Conservation (phyloP, 2,113 vertebrate genomes). For the Odobenus rosmarus region DNA sequence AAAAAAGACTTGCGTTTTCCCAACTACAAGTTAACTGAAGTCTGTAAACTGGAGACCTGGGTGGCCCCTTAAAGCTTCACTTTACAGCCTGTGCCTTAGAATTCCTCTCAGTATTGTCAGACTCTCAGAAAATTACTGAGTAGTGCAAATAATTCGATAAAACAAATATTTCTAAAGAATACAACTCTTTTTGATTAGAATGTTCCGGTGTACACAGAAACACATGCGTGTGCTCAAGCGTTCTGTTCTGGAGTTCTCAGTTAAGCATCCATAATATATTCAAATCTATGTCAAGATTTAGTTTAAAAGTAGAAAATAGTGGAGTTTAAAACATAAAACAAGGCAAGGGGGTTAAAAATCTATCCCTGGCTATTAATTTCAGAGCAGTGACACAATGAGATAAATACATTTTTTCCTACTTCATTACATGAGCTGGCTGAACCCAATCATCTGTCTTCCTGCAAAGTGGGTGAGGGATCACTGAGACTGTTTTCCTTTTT, state of each 20-base stretch:
- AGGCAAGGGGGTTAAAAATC: conserved; percentile 13
- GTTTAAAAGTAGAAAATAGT: conserved; percentile 53
- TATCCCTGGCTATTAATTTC: neutral
- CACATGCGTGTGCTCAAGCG: neutral
- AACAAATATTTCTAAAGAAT: conserved; percentile 29
- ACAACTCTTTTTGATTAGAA: neutral
- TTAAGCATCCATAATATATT: neutral
- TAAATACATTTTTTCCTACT: conserved; percentile 27
- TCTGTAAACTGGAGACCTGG: neutral
- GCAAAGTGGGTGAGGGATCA: conserved; percentile 43
- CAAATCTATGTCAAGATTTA: neutral
- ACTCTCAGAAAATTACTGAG: neutral
- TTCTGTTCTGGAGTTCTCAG: neutral
- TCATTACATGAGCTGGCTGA: neutral
- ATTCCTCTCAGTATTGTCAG: neutral
- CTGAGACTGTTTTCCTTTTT: conserved; percentile 53
- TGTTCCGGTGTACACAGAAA: neutral
- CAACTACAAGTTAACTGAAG: neutral
- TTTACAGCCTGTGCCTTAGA: neutral
- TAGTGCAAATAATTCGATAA: conserved; percentile 21
- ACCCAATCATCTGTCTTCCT: conserved; percentile 25
- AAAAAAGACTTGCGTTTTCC: neutral
- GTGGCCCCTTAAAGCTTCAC: neutral
- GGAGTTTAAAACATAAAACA: conserved; percentile 54
- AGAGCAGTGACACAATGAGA: neutral